phyloP scores from a whole-genome alignment of 2,113 vertebrate genomes.

The Trogon melanurus region DNA sequence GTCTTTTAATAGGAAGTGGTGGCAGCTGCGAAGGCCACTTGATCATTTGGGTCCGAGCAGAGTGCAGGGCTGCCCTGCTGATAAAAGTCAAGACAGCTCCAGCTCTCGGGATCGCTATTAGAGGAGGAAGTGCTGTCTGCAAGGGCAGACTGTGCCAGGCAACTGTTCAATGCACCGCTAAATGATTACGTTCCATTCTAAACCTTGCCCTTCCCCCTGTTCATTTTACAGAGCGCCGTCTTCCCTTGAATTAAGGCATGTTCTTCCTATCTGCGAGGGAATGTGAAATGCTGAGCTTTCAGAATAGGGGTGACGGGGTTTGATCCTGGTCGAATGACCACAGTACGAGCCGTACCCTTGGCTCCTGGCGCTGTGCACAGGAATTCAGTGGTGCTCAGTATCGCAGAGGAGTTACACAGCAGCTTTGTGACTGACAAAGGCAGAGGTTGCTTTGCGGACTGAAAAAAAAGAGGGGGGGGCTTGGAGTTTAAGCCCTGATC shows the following conservation, averaged over 20 bases:
- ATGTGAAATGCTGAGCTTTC: background rate
- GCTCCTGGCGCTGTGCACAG: background rate
- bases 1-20: constrained; percentile 69
- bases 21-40: constrained; percentile 73
- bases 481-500: background rate
- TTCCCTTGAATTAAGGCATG: background rate
- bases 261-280: background rate
- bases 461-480: background rate
- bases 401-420: background rate
- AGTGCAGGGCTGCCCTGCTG: constrained; percentile 52
- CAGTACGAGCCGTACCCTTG: fast-evolving
- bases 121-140: constrained; percentile 27
- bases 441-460: background rate
- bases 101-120: constrained; percentile 20
- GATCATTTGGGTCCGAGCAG: constrained; percentile 60
- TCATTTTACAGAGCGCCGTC: background rate
- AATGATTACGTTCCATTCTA: background rate
- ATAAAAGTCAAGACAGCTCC: constrained; percentile 66
- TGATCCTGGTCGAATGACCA: background rate
- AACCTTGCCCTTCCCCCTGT: background rate
- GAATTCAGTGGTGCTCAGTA: background rate
- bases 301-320: background rate
- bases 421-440: background rate
- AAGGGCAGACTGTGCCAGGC: constrained; percentile 38
- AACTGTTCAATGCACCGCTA: background rate